Evolutionary conservation across 2,888 invertebrate species (phyloP), one percentile per base, ranked within the genome.

Genomic region (Creontiades dilutus): DNA sequence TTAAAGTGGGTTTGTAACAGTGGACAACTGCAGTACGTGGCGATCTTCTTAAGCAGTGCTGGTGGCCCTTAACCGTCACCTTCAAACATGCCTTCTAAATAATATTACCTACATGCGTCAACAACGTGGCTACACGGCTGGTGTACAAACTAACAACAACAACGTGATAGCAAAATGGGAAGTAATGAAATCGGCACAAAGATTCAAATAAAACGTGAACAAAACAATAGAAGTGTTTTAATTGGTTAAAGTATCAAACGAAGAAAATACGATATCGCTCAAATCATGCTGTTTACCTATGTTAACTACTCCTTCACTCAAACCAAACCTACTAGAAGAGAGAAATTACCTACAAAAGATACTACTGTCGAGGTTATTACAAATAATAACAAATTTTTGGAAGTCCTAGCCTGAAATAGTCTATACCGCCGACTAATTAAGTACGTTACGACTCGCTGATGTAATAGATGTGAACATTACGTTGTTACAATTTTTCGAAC

Each of bases 31-130:
- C 52, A 19, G 19, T 52, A 78, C 68, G 46, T 61, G 86, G 89
- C 46, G n/a, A 47, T 89, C 82, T 82, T 89, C 84, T 89, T 84
- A 88, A 88, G 88, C 88, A 47, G 89, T 89, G 89, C 89, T 89
- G 48, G 88, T 88, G 88, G 88, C 89, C 86, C 90, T 61, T 75
- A 87, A 91, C 92, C 92, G 91, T 91, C 92, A 92, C 92, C 92
- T 90, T 86, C 90, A 90, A 90, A 91, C 92, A 91, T 92, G 92
- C 92, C 91, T 90, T 68, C 87, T 91, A 28, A 78, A 75, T 75
- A 55, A 75, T 86, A 57, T 28, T 86, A 19, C 85, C 85, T 85
- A 85, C 85, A 85, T 85, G 85, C 85, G 57, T 37, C 57, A 61
- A 85, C 28, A 46, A 57, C 0, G 28, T 85, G 19, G 19, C 85